These are phyloP conservation scores for Hylomyscus alleni DNA, from an alignment of 2,797 vertebrate genomes.

Conservation along the genomic window DNA sequence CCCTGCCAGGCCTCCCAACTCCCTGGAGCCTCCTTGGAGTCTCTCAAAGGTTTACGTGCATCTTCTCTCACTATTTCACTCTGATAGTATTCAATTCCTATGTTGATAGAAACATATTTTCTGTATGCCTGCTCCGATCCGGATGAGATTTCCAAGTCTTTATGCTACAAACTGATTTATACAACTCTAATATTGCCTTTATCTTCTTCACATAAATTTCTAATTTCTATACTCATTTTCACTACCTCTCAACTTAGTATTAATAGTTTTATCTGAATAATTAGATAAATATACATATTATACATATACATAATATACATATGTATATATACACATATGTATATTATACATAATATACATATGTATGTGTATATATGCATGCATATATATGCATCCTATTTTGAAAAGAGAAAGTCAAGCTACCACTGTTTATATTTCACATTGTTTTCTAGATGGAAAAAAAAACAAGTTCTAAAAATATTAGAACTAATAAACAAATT, in stretches of 20 bases:
- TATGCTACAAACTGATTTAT: not conserved
- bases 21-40: too few species aligned
- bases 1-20: not conserved
- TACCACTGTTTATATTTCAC: not conserved
- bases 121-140: not conserved
- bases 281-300: too few species aligned
- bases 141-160: not conserved
- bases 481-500: not conserved
- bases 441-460: not conserved
- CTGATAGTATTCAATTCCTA: not conserved
- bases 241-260: not conserved
- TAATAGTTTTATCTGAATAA: not conserved
- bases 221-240: not conserved
- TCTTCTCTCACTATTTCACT: not conserved
- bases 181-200: not conserved
- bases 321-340: not conserved
- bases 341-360: too few species aligned
- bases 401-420: not conserved
- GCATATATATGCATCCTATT: not conserved
- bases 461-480: not conserved
- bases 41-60: too few species aligned
- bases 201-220: not conserved
- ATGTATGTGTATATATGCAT: not conserved
- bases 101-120: too few species aligned
- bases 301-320: not conserved